Base-by-base conservation (phyloP, 2,888 invertebrate genomes). In the Agriopis leucophaearia region DNA sequence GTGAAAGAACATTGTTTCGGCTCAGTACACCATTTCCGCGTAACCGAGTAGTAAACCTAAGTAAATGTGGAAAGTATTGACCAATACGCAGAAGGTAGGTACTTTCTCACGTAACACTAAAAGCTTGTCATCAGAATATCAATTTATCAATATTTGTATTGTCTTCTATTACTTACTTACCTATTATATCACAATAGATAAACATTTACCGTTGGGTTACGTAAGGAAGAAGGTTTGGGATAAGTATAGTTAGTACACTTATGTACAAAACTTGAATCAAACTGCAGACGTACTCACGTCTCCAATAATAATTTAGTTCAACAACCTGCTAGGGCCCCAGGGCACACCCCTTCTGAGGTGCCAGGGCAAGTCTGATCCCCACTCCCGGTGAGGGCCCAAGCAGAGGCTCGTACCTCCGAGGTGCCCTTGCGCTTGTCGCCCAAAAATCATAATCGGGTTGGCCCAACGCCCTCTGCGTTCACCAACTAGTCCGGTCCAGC, bases 201-300 rank as follows among this genome's bases (percentile, higher is more conserved):
- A 36, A 16, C 52, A 58, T 36, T 59, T 54, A 72, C 36, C 58
- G 51, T 51, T 45, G 13, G 7, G 16, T 74, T 71, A 57, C 62
- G 64, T 66, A 73, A 73, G 15, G 52, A 62, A 66, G 61, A 64
- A 44, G 64, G 63, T 69, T 64, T 13, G 60, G 58, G 55, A 55
- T 48, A 71, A 56, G 13, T 44, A 44, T 27, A 27, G 15, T 16
- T 2, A 47, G 62, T 67, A 67, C 62, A 65, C 48, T 68, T 58
- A 63, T 52, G 68, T 13, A 42, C 57, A 62, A 48, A 42, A 48
- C 40, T 8, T 47, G n/a, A 0, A 47, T 15, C 1, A 2, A 44
- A 13, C 1, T 16, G 16, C 16, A 0, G 16, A 44, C 6, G 1
- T 44, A 3, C 42, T 44, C 13, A n/a, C n/a, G n/a, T n/a, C 12